Evolutionary conservation across 2,888 invertebrate species (phyloP).

Genomic region (Latheticus oryzae): DNA sequence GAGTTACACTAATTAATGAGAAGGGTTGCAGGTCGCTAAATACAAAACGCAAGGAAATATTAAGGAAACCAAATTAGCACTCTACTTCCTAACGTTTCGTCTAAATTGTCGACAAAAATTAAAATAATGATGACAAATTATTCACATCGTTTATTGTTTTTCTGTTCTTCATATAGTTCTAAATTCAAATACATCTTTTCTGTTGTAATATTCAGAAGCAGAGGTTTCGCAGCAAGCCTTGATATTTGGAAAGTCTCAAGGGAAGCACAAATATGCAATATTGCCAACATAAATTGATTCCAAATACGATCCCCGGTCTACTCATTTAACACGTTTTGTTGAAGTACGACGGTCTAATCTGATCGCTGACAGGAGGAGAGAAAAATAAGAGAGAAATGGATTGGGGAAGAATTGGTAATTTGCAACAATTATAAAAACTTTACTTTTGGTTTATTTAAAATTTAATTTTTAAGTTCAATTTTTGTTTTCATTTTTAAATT

Average conservation of each 20-base stretch:
- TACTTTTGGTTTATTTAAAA: too few species aligned
- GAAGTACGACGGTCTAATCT: slow-evolving; percentile 27
- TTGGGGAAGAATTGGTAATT: slow-evolving; percentile 41
- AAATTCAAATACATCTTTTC: slow-evolving; percentile 49
- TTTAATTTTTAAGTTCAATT: too few species aligned
- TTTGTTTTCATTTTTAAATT: too few species aligned
- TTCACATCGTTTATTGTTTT: too few species aligned
- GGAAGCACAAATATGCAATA: slow-evolving; percentile 67
- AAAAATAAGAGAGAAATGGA: too few species aligned
- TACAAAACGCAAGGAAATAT: slow-evolving; percentile 60
- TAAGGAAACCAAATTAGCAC: slow-evolving; percentile 55
- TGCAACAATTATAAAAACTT: too few species aligned
- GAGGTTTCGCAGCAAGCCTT: slow-evolving; percentile 57
- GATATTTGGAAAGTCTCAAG: slow-evolving; percentile 60
- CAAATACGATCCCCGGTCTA: slow-evolving; percentile 62
- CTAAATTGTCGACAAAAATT: slow-evolving; percentile 12
- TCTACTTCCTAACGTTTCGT: slow-evolving; percentile 1
- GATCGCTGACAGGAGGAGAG: slow-evolving; percentile 17
- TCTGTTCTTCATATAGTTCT: too few species aligned
- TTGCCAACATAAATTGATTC: slow-evolving; percentile 66
- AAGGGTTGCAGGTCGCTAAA: slow-evolving; percentile 65
- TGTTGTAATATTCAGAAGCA: slow-evolving; percentile 57
- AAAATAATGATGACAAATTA: slow-evolving; percentile 6
- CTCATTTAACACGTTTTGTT: slow-evolving; percentile 63
- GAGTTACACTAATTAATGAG: slow-evolving; percentile 67